These are phyloP conservation scores for Sebastes matsubarae DNA, from an alignment of 2,797 vertebrate genomes.

Conservation along the genomic window DNA sequence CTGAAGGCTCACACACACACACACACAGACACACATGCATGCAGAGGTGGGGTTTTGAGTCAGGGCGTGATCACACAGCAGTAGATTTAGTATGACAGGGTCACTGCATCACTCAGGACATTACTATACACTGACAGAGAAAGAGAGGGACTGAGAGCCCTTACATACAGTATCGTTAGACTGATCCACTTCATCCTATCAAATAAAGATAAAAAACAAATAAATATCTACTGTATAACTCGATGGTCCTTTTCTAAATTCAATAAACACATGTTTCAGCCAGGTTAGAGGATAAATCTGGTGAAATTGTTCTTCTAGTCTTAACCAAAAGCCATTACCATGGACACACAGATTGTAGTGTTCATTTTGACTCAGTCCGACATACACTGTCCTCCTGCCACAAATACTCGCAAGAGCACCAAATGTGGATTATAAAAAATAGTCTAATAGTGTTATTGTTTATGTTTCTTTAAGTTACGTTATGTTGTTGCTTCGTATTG, in stretches of 20 bases:
- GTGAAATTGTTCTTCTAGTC: neutral
- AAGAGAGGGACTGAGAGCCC: neutral
- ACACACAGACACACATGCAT: neutral
- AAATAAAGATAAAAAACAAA: neutral
- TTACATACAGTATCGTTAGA: neutral
- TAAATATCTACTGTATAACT: neutral
- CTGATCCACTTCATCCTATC: neutral
- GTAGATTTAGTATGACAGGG: constrained; percentile 63
- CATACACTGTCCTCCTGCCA: neutral
- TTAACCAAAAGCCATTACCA: neutral
- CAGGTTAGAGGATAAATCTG: neutral
- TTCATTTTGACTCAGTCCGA: neutral
- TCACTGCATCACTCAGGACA: constrained; percentile 56
- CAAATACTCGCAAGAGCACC: neutral
- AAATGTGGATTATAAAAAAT: neutral
- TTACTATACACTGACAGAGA: constrained; percentile 52
- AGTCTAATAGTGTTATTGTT: neutral
- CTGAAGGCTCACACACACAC: neutral
- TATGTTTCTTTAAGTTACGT: no score
- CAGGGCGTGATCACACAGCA: constrained; percentile 15
- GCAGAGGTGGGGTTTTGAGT: neutral
- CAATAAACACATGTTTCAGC: neutral
- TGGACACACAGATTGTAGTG: neutral
- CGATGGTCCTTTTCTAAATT: neutral
- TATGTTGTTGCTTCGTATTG: no score